Base-by-base conservation (phyloP, 2,113 vertebrate species). In the Notarius lentiginosus region DNA sequence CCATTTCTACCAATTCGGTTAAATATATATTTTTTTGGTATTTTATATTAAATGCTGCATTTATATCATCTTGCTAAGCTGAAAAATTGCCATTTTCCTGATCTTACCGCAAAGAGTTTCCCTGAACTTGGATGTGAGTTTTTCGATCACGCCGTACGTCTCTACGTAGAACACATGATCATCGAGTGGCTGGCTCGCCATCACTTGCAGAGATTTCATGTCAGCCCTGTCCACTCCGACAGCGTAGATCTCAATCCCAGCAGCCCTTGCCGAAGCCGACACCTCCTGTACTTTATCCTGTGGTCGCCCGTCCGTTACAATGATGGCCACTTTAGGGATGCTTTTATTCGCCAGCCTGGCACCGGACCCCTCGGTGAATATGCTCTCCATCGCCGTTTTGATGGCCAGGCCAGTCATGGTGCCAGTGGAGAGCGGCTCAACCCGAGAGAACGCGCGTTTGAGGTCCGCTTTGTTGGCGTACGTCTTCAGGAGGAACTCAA, bases 401-500 rank as follows among this genome's bases (percentile, higher is more conserved):
- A 99, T 98, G 92, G 98, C 98, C 85, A 97, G 92, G 53, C 98
- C 97, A 0, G 97, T 99, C 98, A 99, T 98, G 18, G 98, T 99
- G 89, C 98, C 98, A 0, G 97, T 95, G 3, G 98, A 95, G 22
- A 99, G 94, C 7, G 97, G 97, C 41, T 94, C 90, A 0, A 98
- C 94, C 8, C 84, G 94, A 0, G 94, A 95, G 86, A 99, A 76
- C 0, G 97, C 98, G 79, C 93, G 93, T 90, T 97, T 97, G 92
- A 99, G 77, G 8, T 95, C 92, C 0, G 87, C 90, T 91, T 96
- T 98, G 73, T 95, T 95, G 8, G 92, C 93, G 89, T 96, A 93
- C 2, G 94, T 95, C 83, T 93, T 96, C 12, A 99, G 95, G 0
- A 94, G 94, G 90, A 99, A 99, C 92, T 99, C 97, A 0, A 96